Evolutionary conservation across 64 coral and sea anemone species (phyloP).

Genomic region (Pocillopora damicornis): DNA sequence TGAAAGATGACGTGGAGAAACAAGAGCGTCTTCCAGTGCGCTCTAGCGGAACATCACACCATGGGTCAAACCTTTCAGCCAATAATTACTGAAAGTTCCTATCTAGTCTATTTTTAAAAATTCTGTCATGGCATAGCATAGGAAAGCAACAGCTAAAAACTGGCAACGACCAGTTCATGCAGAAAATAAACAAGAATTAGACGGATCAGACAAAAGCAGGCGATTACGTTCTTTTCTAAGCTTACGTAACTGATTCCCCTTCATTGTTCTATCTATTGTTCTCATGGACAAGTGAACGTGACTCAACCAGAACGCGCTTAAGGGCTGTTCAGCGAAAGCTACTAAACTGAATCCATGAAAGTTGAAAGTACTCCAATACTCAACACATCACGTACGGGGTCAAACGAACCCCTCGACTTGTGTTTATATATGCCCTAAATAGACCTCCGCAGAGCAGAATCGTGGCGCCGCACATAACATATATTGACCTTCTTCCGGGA

Average conservation of each 20-base stretch:
- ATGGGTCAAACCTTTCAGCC: not conserved
- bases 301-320: not conserved
- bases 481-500: slow-evolving; percentile 40
- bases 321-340: not conserved
- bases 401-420: not conserved
- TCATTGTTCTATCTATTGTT: not conserved
- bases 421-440: slow-evolving; percentile 6
- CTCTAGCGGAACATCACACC: not conserved
- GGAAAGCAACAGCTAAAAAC: not conserved
- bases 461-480: not conserved
- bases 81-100: not conserved
- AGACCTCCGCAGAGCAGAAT: not conserved
- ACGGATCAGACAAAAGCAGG: not conserved
- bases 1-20: not conserved
- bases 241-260: not conserved
- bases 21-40: not conserved
- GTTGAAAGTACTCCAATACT: not conserved
- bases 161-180: not conserved
- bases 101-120: not conserved
- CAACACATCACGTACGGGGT: not conserved
- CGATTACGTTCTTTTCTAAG: not conserved
- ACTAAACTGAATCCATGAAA: not conserved
- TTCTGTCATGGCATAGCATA: not conserved
- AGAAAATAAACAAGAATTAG: not conserved
- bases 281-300: not conserved